Conservation (phyloP, 92 coral and sea anemone species). For the Pocillopora meandrina region DNA sequence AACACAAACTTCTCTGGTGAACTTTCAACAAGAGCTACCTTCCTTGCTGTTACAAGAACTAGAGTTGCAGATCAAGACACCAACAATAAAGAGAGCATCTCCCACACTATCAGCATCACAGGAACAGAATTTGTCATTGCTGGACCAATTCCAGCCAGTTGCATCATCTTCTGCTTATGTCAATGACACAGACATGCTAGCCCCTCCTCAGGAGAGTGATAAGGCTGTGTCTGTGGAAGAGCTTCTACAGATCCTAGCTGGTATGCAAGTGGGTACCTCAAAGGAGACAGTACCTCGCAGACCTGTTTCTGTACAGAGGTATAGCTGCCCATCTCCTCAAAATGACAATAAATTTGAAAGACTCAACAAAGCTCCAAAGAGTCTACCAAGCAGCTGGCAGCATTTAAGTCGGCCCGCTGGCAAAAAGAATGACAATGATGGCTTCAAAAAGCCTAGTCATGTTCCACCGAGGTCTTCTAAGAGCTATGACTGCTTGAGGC, state of each 20-base stretch:
- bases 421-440: not conserved
- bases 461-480: constrained; percentile 50
- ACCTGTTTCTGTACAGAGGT: constrained; percentile 37
- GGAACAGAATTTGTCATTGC: constrained; percentile 7
- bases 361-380: not conserved
- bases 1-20: constrained; percentile 39
- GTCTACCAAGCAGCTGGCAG: constrained; percentile 43
- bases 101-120: constrained; percentile 5
- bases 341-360: not conserved
- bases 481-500: constrained; percentile 67
- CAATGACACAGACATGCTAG: not conserved
- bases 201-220: constrained; percentile 29
- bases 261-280: constrained; percentile 30
- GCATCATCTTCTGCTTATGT: constrained; percentile 1
- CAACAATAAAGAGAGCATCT: constrained; percentile 9
- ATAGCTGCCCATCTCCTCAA: not conserved
- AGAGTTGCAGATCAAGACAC: constrained; percentile 17
- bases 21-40: constrained; percentile 23
- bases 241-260: constrained; percentile 48
- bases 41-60: constrained; percentile 25
- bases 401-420: constrained; percentile 3
- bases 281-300: constrained; percentile 23
- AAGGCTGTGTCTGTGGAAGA: constrained; percentile 73
- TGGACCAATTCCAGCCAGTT: not conserved
- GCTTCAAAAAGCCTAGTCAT: constrained; percentile 10